These are phyloP conservation scores for Epistrophella euchroma DNA, from an alignment of 2,888 invertebrate species.

Conservation along the genomic window DNA sequence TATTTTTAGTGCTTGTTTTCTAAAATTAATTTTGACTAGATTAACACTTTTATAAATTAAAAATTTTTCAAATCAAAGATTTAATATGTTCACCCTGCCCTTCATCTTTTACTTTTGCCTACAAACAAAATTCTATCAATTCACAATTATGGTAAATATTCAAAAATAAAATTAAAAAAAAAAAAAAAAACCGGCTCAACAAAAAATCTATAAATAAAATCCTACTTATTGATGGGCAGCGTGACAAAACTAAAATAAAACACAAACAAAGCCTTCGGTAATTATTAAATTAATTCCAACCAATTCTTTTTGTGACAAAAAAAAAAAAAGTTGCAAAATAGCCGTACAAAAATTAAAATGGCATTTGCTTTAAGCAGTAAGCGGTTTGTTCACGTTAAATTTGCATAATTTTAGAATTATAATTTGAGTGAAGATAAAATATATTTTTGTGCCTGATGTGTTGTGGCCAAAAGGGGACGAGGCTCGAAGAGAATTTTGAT, in stretches of 20 bases:
- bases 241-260: slow-evolving; percentile 38
- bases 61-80: background rate
- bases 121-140: slow-evolving; percentile 47
- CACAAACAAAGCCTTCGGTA: slow-evolving; percentile 29
- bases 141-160: slow-evolving; percentile 42
- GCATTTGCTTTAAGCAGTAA: slow-evolving; percentile 17
- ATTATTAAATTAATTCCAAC: slow-evolving; percentile 25
- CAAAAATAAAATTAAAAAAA: background rate
- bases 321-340: slow-evolving; percentile 61
- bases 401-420: slow-evolving; percentile 67
- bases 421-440: slow-evolving; percentile 21
- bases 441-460: background rate
- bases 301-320: slow-evolving; percentile 7
- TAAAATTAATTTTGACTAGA: background rate
- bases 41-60: background rate
- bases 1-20: no score
- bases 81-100: slow-evolving; percentile 3
- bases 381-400: slow-evolving; percentile 38
- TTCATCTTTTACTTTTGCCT: slow-evolving; percentile 35
- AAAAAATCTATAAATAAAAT: slow-evolving; percentile 45
- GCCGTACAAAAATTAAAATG: slow-evolving; percentile 39
- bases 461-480: background rate
- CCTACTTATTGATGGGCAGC: slow-evolving; percentile 12
- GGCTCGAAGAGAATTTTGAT: background rate
- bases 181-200: slow-evolving; percentile 28